Evolutionary conservation across 2,888 invertebrate genomes (phyloP), one percentile per base, ranked within the genome.

Genomic region (Parnassius smintheus): DNA sequence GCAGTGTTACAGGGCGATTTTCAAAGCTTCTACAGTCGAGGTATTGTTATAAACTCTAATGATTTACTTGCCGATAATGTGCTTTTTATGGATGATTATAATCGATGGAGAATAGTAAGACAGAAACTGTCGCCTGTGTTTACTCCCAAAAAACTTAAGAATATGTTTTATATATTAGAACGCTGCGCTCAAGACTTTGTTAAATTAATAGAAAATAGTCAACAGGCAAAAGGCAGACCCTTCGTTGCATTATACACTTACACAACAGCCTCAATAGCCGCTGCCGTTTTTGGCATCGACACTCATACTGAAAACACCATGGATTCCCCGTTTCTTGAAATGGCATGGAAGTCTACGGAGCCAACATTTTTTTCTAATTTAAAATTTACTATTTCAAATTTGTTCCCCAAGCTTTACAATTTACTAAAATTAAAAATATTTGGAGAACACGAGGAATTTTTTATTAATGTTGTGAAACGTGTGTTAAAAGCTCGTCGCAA

Each of bases 271-370:
- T 77, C 85, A 0, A 84, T 89, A 44, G 84, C 80, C 7, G 83
- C 88, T 1, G 77, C 87, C 9, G 80, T 91, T 0, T 92, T 92
- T 65, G 92, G 92, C 0, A 80, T 92, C 22, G 85, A 88, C 53
- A 80, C 82, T 9, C 72, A 78, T 48, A 73, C 75, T 1, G 73
- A 79, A 8, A 85, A 77, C 55, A 76, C 81, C 0, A 83, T 88
- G 82, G 75, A 89, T 48, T 88, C 77, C 2, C 86, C 81, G 41
- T 88, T 84, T 57, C 65, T 80, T 41, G 75, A 83, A 1, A 82
- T 84, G 81, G 75, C 77, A 45, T 75, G 77, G 76, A 80, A 78
- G 65, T 66, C 75, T 12, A 55, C 75, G 2, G 62, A 72, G 54
- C 79, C 82, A 10, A 66, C 76, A 0, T 50, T 75, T 0, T 66